These are phyloP conservation scores for Peromyscus attwateri DNA, from an alignment of 2,797 vertebrate species.

Conservation along the genomic window DNA sequence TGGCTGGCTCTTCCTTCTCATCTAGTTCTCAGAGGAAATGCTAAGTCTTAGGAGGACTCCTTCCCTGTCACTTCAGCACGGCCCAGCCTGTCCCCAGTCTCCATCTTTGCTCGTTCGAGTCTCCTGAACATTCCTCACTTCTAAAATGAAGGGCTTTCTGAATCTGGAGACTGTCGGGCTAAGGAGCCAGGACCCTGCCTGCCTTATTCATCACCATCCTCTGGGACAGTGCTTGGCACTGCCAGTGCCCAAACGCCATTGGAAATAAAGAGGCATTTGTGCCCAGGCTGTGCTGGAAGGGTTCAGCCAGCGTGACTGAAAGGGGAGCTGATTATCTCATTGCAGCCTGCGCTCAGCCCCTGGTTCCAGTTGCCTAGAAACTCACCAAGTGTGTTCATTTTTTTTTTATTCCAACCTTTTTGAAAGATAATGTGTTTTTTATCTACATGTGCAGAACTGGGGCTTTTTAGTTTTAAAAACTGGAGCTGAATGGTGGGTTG, in stretches of 20 bases:
- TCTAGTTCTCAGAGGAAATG: background rate
- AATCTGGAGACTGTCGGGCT: background rate
- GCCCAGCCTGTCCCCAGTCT: background rate
- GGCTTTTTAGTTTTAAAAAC: slow-evolving; percentile 56
- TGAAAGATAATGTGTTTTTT: slow-evolving; percentile 74
- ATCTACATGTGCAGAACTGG: slow-evolving; percentile 51
- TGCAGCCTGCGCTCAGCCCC: background rate
- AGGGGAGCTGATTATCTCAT: slow-evolving; percentile 15
- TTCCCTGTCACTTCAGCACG: background rate
- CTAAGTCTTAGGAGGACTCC: background rate
- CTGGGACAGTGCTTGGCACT: background rate
- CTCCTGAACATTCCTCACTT: background rate
- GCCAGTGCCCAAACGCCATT: background rate
- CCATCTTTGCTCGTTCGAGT: background rate
- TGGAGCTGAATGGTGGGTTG: slow-evolving; percentile 16
- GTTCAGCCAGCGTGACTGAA: background rate
- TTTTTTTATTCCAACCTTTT: slow-evolving; percentile 51
- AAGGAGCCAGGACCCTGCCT: background rate
- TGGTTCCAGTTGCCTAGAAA: slow-evolving; percentile 85
- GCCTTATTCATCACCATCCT: background rate
- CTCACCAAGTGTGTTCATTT: slow-evolving; percentile 66
- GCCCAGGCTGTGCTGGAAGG: slow-evolving; percentile 63
- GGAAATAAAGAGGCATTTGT: slow-evolving; percentile 60
- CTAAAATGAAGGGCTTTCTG: background rate
- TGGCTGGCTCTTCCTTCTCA: background rate